Percentiles rank a stretch among this genome's conserved stretches.
Conservation (phyloP, 2,113 vertebrate species). For the Seriola rivoliana region DNA sequence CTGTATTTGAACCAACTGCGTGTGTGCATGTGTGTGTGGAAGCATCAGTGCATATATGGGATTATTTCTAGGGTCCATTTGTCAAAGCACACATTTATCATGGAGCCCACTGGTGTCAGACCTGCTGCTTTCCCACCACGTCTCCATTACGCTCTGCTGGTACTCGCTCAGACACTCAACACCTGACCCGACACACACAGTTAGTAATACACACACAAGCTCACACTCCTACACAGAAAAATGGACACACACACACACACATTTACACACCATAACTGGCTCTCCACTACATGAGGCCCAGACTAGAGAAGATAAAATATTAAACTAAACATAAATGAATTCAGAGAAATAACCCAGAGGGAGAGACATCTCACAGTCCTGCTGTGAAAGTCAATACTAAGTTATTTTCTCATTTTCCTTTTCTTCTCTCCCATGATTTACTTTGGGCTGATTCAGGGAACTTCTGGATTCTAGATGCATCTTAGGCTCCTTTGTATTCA, state of each 20-base stretch:
- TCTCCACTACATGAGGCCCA: background rate
- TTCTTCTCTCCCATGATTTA: background rate
- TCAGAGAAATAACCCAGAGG: background rate
- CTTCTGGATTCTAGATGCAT: background rate
- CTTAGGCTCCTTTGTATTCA: slow-evolving; percentile 6
- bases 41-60: slow-evolving; percentile 46
- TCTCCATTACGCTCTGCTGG: slow-evolving; percentile 74
- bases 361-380: slow-evolving; percentile 8
- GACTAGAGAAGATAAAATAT: background rate
- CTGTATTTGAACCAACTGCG: slow-evolving; percentile 5
- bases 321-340: background rate
- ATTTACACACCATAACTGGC: background rate
- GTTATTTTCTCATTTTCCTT: background rate
- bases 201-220: slow-evolving; percentile 7
- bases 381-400: background rate
- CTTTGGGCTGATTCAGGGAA: background rate
- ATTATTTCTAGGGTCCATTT: slow-evolving; percentile 70
- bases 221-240: background rate
- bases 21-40: slow-evolving; percentile 1
- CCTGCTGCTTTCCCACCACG: slow-evolving; percentile 61
- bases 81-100: slow-evolving; percentile 78
- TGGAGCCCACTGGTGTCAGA: slow-evolving; percentile 68
- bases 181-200: slow-evolving; percentile 59
- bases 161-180: slow-evolving; percentile 63
- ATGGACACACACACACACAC: background rate